Evolutionary conservation across 2,888 invertebrate species (phyloP).

Genomic region (Scrobipalpa costella): DNA sequence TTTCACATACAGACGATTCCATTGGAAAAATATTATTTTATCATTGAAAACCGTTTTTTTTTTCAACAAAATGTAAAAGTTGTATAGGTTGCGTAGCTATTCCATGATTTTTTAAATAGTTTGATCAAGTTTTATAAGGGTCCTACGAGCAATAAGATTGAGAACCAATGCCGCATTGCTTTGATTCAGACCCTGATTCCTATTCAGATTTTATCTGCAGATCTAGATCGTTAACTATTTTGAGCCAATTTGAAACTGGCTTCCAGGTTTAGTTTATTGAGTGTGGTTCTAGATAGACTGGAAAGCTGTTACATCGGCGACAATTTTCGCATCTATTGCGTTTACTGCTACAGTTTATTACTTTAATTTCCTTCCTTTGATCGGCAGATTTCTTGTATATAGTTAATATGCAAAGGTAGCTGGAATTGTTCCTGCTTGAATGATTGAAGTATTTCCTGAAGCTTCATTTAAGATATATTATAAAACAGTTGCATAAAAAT

Average conservation of each 20-base stretch:
- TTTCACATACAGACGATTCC: too few relatives aligned
- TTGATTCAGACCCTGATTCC: slow-evolving; percentile 40
- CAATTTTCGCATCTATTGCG: not conserved
- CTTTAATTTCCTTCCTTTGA: not conserved
- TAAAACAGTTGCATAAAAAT: too few relatives aligned
- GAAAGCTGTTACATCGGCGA: slow-evolving; percentile 37
- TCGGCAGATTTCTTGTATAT: not conserved
- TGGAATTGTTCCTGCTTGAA: too few relatives aligned
- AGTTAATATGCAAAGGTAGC: too few relatives aligned
- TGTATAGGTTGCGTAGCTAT: too few relatives aligned
- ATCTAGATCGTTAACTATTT: slow-evolving; percentile 58
- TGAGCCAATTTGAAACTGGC: slow-evolving; percentile 61
- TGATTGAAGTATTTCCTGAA: too few relatives aligned
- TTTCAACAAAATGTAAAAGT: too few relatives aligned
- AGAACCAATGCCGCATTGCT: not conserved
- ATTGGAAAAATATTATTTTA: too few relatives aligned
- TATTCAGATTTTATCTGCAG: slow-evolving; percentile 51
- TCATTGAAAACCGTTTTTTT: too few relatives aligned
- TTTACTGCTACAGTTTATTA: not conserved
- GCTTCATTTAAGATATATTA: too few relatives aligned
- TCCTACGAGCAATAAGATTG: not conserved
- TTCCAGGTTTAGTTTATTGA: slow-evolving; percentile 55
- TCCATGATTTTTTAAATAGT: too few relatives aligned
- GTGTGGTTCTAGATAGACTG: slow-evolving; percentile 36
- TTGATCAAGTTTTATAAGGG: too few relatives aligned